Evolutionary conservation across 1,140 invertebrate species (phyloP).

Genomic region (Lordiphosa stackelbergi): DNA sequence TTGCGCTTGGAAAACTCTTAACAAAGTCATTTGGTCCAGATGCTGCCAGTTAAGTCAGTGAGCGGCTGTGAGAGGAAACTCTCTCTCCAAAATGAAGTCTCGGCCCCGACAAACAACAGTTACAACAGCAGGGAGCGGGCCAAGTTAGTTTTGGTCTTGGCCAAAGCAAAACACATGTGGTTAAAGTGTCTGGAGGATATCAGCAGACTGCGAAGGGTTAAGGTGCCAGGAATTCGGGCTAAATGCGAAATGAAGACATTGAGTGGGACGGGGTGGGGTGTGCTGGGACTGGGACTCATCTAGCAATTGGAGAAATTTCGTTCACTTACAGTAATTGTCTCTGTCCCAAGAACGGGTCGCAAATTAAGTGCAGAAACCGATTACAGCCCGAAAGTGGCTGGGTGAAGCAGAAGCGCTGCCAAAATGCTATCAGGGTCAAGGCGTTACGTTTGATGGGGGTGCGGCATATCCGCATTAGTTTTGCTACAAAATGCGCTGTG

Average conservation of each 20-base stretch:
- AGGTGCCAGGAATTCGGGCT: slow-evolving; percentile 52
- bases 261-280: not conserved
- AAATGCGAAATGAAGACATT: slow-evolving; percentile 23
- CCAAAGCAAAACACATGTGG: slow-evolving; percentile 60
- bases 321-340: slow-evolving; percentile 69
- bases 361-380: slow-evolving; percentile 70
- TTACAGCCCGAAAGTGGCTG: slow-evolving; percentile 27
- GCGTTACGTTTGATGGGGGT: slow-evolving; percentile 55
- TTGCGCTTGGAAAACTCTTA: slow-evolving; percentile 74
- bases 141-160: slow-evolving; percentile 26
- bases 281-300: slow-evolving; percentile 1
- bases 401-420: slow-evolving; percentile 1
- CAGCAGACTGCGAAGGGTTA: slow-evolving; percentile 53
- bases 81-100: slow-evolving; percentile 10
- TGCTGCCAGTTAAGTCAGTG: slow-evolving; percentile 68
- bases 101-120: slow-evolving; percentile 32
- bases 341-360: slow-evolving; percentile 37
- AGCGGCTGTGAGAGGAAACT: slow-evolving; percentile 23
- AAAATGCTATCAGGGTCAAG: slow-evolving; percentile 53
- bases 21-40: slow-evolving; percentile 74
- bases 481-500: slow-evolving; percentile 52
- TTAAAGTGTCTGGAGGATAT: slow-evolving; percentile 31
- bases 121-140: slow-evolving; percentile 16
- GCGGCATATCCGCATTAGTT: slow-evolving; percentile 49
- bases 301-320: slow-evolving; percentile 42